These are phyloP conservation scores for Flexamia atlantica DNA, from an alignment of 2,888 invertebrate species.

Conservation along the genomic window DNA sequence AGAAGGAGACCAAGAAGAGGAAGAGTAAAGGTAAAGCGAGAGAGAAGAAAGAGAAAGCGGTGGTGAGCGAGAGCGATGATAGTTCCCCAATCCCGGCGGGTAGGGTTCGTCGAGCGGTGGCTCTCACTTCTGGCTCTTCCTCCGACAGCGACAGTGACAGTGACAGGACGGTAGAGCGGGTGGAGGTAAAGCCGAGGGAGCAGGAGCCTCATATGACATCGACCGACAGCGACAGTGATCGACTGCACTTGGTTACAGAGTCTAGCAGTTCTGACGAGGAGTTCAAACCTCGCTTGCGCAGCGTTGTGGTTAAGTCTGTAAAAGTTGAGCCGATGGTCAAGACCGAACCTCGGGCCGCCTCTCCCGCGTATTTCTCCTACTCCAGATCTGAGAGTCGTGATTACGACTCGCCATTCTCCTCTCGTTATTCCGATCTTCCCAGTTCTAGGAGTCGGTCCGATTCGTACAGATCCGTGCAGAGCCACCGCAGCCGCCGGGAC, in stretches of 20 bases:
- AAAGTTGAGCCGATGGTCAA: no score
- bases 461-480: not conserved
- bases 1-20: not conserved
- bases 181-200: not conserved
- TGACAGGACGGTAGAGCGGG: not conserved
- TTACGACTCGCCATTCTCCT: constrained; percentile 13
- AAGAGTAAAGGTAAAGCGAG: constrained; percentile 13
- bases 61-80: not conserved
- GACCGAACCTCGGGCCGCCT: not conserved
- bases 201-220: not conserved
- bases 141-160: not conserved
- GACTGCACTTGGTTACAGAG: not conserved
- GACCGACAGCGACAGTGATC: not conserved
- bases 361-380: not conserved
- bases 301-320: constrained; percentile 34
- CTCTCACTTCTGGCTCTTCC: not conserved
- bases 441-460: constrained; percentile 2
- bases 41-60: not conserved
- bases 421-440: not conserved
- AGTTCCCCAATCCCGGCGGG: not conserved
- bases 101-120: not conserved
- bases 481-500: not conserved
- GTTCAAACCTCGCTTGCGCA: constrained; percentile 15
- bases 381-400: not conserved
- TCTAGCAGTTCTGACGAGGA: constrained; percentile 25